Conservation (phyloP, 2,888 invertebrate genomes). For the Anagyrus pseudococci region DNA sequence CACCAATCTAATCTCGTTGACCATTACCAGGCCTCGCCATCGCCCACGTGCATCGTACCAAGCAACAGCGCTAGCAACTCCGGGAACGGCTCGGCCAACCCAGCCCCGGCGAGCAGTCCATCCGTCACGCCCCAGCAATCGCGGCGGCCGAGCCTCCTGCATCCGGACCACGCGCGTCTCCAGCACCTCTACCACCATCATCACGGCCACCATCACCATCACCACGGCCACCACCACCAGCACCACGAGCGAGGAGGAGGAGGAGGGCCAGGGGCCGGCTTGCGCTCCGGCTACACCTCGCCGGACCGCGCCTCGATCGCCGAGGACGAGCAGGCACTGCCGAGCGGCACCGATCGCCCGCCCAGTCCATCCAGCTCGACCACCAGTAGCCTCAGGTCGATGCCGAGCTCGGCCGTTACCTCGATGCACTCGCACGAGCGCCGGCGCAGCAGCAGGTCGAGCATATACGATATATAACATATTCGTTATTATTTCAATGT, state of each 20-base stretch:
- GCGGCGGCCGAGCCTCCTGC: slow-evolving; percentile 69
- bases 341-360: slow-evolving; percentile 43
- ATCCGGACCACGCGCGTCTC: slow-evolving; percentile 75
- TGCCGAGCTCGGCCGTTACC: slow-evolving; percentile 55
- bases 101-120: slow-evolving; percentile 49
- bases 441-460: slow-evolving; percentile 51
- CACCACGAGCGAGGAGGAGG: background rate
- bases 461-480: no score
- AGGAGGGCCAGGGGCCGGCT: slow-evolving; percentile 44
- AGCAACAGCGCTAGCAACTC: background rate
- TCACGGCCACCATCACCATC: slow-evolving; percentile 44
- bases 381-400: slow-evolving; percentile 57
- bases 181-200: slow-evolving; percentile 62
- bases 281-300: slow-evolving; percentile 34
- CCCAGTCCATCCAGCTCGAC: slow-evolving; percentile 59
- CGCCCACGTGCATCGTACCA: slow-evolving; percentile 26
- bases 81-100: background rate
- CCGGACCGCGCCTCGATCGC: slow-evolving; percentile 62
- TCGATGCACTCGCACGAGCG: slow-evolving; percentile 55
- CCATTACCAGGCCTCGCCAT: slow-evolving; percentile 28
- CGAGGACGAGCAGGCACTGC: slow-evolving; percentile 53
- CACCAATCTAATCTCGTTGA: background rate
- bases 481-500: background rate
- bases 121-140: slow-evolving; percentile 58
- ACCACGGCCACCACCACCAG: slow-evolving; percentile 9